Evolutionary conservation across 2,888 invertebrate genomes (phyloP).

Genomic region (Dendrolimus houi): DNA sequence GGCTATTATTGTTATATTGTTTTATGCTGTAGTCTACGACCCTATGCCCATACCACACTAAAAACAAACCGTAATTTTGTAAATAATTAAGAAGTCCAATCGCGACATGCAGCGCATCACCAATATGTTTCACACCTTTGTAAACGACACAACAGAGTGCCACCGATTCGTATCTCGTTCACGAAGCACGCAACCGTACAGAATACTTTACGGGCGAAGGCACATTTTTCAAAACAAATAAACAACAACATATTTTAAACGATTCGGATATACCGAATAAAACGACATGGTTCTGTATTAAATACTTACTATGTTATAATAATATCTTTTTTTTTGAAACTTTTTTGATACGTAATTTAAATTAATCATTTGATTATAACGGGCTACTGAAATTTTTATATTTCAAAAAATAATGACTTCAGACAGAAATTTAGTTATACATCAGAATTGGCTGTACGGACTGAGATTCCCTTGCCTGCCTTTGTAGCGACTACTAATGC

Average conservation of each 20-base stretch:
- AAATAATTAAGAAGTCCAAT: not conserved
- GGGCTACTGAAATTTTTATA: no score
- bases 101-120: not conserved
- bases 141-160: not conserved
- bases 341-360: no score
- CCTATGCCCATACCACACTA: not conserved
- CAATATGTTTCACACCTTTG: not conserved
- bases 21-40: no score
- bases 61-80: not conserved
- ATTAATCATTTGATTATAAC: no score
- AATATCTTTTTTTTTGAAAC: no score
- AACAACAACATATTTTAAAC: slow-evolving; percentile 2
- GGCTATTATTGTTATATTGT: no score
- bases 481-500: no score
- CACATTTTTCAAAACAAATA: slow-evolving; percentile 40
- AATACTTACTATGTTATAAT: no score
- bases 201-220: slow-evolving; percentile 48
- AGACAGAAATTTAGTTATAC: no score
- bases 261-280: not conserved
- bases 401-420: no score
- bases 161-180: slow-evolving; percentile 29
- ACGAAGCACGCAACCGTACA: slow-evolving; percentile 8
- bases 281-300: not conserved
- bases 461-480: no score
- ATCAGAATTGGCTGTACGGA: no score